Conservation (phyloP, 2,797 vertebrate genomes). For the Hybognathus amarus region DNA sequence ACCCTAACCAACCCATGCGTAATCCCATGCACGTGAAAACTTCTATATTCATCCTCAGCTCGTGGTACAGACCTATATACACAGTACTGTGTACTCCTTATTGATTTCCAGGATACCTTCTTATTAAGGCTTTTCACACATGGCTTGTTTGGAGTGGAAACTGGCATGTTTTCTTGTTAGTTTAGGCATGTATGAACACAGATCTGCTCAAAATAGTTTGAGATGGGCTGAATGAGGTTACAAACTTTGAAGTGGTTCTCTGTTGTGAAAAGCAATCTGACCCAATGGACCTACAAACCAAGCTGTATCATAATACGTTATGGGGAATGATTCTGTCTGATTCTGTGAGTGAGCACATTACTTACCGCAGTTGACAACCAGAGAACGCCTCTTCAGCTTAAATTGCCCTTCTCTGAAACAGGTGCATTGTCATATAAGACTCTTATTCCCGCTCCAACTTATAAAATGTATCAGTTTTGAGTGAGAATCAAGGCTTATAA, state of each 20-base stretch:
- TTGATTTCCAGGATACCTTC: no score
- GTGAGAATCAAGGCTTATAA: background rate
- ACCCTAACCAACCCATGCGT: no score
- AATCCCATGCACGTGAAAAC: no score
- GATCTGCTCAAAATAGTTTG: background rate
- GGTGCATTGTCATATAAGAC: background rate
- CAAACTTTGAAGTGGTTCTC: background rate
- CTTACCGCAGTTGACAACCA: background rate
- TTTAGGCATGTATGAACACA: background rate
- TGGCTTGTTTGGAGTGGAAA: background rate
- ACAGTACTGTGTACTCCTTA: no score
- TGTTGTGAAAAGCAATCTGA: background rate
- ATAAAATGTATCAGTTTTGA: background rate
- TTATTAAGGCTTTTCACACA: background rate
- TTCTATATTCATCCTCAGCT: constrained; percentile 17
- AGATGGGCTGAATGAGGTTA: background rate
- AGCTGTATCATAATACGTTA: background rate
- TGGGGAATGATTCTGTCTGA: background rate
- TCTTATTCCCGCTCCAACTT: background rate
- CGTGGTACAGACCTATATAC: background rate
- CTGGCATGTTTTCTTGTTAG: background rate
- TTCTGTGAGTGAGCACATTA: background rate
- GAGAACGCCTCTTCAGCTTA: background rate
- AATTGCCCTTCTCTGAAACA: background rate
- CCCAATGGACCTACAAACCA: background rate